A percentile compares a stretch with the other conserved stretches of the same genome.
Evolutionary conservation across 2,113 vertebrate species (phyloP).

Genomic region (Macroglossus sobrinus): DNA sequence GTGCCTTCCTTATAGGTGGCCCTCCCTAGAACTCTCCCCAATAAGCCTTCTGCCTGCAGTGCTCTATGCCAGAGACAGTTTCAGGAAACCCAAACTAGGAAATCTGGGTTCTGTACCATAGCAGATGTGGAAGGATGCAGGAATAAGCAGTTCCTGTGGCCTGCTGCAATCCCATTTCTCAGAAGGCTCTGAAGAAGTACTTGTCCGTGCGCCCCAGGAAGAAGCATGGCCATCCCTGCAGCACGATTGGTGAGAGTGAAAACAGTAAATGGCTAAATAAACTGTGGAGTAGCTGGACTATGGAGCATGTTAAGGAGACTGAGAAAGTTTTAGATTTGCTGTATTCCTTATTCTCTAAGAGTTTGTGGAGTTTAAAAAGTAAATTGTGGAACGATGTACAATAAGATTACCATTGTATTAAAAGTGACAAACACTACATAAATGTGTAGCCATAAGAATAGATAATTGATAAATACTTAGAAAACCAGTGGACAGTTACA

Average conservation of each 20-base stretch:
- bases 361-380: background rate
- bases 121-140: background rate
- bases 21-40: background rate
- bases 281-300: fast-evolving
- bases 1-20: background rate
- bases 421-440: background rate
- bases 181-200: background rate
- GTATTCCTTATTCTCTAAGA: background rate
- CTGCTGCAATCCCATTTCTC: background rate
- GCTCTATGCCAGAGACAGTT: background rate
- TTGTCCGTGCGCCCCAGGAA: background rate
- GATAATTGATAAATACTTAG: background rate
- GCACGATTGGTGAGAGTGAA: background rate
- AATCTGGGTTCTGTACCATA: background rate
- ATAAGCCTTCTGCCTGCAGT: fast-evolving
- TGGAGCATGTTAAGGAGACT: background rate
- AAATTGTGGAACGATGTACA: background rate
- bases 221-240: too few species aligned
- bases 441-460: background rate
- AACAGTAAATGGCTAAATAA: background rate
- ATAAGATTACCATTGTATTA: background rate
- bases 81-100: background rate
- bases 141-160: fast-evolving
- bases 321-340: background rate
- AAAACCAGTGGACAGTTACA: background rate